Percentiles rank a stretch among this genome's conserved stretches.
Evolutionary conservation across 1,140 invertebrate species (phyloP).

Genomic region (Drosophila carrolli): DNA sequence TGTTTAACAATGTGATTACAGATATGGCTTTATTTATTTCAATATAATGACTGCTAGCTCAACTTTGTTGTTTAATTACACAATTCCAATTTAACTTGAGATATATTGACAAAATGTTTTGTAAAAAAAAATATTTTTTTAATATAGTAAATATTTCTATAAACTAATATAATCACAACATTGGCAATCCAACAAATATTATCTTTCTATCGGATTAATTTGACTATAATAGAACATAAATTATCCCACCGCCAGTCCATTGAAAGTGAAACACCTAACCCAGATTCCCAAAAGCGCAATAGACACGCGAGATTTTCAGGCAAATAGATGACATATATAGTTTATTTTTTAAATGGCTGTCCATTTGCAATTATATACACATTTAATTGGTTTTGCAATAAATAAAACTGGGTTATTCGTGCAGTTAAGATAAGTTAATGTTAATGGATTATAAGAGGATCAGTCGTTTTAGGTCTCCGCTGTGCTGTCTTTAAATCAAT

Average conservation of each 20-base stretch:
- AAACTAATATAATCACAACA: too few relatives aligned
- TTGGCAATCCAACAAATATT: too few relatives aligned
- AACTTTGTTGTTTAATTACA: too few relatives aligned
- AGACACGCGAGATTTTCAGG: slow-evolving; percentile 48
- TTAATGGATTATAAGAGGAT: slow-evolving; percentile 8
- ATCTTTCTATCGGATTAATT: neutral
- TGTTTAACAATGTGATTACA: neutral
- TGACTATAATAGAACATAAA: neutral
- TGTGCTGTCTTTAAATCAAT: neutral
- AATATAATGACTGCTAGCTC: too few relatives aligned
- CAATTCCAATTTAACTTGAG: too few relatives aligned
- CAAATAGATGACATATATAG: slow-evolving; percentile 49
- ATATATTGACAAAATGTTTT: too few relatives aligned
- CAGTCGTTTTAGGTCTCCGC: slow-evolving; percentile 17
- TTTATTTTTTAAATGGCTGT: slow-evolving; percentile 38
- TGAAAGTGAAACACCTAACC: slow-evolving; percentile 46
- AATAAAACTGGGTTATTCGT: slow-evolving; percentile 47
- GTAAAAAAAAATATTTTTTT: too few relatives aligned
- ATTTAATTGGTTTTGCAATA: slow-evolving; percentile 41
- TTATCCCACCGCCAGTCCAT: slow-evolving; percentile 6
- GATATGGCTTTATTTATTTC: slow-evolving; percentile 9
- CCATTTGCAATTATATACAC: slow-evolving; percentile 46
- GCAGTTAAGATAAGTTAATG: neutral
- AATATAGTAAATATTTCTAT: too few relatives aligned
- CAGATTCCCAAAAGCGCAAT: slow-evolving; percentile 7